Base-by-base conservation (phyloP, 2,797 vertebrate genomes). In the Sebastes matsubarae region DNA sequence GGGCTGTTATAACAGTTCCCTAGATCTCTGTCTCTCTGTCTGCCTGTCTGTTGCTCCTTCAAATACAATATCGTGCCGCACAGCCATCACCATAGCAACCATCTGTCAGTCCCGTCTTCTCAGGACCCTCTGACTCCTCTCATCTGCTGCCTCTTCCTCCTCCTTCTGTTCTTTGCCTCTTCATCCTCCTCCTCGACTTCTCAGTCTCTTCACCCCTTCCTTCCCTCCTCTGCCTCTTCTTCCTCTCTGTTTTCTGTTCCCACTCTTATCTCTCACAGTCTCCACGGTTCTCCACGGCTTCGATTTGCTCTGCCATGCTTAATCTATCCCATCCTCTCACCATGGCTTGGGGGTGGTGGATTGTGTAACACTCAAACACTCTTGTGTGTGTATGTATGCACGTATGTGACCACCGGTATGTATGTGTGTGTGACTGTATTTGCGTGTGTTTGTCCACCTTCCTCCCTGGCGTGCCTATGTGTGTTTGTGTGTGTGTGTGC, bases 381-480 rank as follows among this genome's bases (percentile, higher is more conserved):
- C 80, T 92, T 89, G 82, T 89, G 86, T 91, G 92, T 92, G 88
- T 90, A 70, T 89, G 88, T 92, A 75, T 72, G 85, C 69, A 85
- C 38, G 87, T 84, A 75, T 92, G 89, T 93, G 92, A 92, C 82
- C 83, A 73, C 71, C 79, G 90, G 90, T 91, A 78, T 79, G 89
- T 84, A 46, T 92, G 86, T 88, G 88, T 79, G 84, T 87, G 78
- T 89, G 88, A 55, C 75, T 88, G 92, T 96, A 94, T 96, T 94
- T 92, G 84, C 86, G 90, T 92, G 93, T 72, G 89, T 95, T 94
- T 94, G 96, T 97, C 95, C 96, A 94, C 97, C 94, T 96, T 96
- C 97, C 96, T 91, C 96, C 97, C 81, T 70, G 74, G 94, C 95
- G 94, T 96, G 79, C 4, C 14, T 83, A 2, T 80, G 76, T 30